Conservation (phyloP, 2,888 invertebrate genomes). For the Pristionchus maxplancki region DNA sequence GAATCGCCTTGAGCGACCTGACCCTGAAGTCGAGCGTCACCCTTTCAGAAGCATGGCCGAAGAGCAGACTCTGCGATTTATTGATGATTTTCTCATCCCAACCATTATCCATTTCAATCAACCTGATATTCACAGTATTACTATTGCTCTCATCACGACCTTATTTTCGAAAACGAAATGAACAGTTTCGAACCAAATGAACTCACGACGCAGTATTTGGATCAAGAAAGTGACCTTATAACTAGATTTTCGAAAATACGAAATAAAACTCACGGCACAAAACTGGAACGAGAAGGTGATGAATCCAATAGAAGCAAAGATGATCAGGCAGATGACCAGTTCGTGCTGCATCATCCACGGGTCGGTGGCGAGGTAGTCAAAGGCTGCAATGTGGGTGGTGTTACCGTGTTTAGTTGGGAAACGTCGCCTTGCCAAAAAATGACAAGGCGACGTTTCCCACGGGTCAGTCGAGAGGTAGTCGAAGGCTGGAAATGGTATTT, state of each 20-base stretch:
- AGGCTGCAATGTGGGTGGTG: slow-evolving; percentile 8
- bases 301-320: slow-evolving; percentile 43
- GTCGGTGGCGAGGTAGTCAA: not conserved
- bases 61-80: slow-evolving; percentile 47
- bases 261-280: slow-evolving; percentile 9
- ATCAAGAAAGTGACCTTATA: no score
- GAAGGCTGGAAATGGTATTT: no score
- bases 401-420: not conserved
- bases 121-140: no score
- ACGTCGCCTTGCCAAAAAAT: not conserved
- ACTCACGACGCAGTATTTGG: no score
- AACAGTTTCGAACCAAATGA: no score
- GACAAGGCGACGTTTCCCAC: not conserved
- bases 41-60: slow-evolving; percentile 26
- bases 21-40: slow-evolving; percentile 49
- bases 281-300: slow-evolving; percentile 45
- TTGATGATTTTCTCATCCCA: no score
- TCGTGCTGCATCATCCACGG: slow-evolving; percentile 49
- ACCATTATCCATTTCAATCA: no score
- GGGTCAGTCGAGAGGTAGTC: no score
- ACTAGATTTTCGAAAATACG: no score
- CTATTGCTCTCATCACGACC: no score
- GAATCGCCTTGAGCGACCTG: slow-evolving; percentile 32
- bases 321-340: slow-evolving; percentile 38
- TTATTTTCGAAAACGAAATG: no score